These are phyloP conservation scores for Dermolepida albohirtum DNA, from an alignment of 2,888 invertebrate genomes.

Conservation along the genomic window DNA sequence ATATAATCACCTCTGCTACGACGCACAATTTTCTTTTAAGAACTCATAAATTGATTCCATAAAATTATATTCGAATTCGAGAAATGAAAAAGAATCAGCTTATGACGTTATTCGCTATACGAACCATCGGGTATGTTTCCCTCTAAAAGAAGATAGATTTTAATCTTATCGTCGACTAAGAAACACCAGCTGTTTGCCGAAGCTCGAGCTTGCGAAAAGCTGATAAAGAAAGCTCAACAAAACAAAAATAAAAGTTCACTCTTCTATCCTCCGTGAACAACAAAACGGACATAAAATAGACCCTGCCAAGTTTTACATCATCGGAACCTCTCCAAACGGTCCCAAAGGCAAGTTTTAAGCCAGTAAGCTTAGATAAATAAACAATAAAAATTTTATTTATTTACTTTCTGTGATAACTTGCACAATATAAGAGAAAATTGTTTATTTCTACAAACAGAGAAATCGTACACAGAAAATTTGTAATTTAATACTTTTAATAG, in stretches of 20 bases:
- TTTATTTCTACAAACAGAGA: too few relatives aligned
- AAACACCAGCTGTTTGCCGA: constrained; percentile 29
- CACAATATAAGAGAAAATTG: too few relatives aligned
- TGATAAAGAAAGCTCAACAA: constrained; percentile 19
- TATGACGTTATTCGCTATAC: constrained; percentile 2
- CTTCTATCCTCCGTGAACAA: constrained; percentile 19
- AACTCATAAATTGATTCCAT: not conserved
- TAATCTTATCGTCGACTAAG: constrained; percentile 27
- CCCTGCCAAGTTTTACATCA: not conserved
- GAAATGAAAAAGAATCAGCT: not conserved
- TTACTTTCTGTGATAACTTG: too few relatives aligned
- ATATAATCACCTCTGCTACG: too few relatives aligned
- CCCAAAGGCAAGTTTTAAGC: too few relatives aligned
- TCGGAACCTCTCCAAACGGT: too few relatives aligned
- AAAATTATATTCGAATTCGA: constrained; percentile 7
- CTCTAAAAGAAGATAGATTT: constrained; percentile 10
- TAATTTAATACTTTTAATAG: too few relatives aligned
- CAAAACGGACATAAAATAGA: constrained; percentile 7
- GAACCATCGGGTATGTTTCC: not conserved
- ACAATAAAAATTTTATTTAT: too few relatives aligned
- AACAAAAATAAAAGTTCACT: constrained; percentile 25
- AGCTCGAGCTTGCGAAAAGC: constrained; percentile 22
- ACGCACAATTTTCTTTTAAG: too few relatives aligned
- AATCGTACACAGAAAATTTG: too few relatives aligned
- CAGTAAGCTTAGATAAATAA: too few relatives aligned